These are phyloP conservation scores for Drosophila ambigua DNA, from an alignment of 1,140 invertebrate species.

Conservation along the genomic window DNA sequence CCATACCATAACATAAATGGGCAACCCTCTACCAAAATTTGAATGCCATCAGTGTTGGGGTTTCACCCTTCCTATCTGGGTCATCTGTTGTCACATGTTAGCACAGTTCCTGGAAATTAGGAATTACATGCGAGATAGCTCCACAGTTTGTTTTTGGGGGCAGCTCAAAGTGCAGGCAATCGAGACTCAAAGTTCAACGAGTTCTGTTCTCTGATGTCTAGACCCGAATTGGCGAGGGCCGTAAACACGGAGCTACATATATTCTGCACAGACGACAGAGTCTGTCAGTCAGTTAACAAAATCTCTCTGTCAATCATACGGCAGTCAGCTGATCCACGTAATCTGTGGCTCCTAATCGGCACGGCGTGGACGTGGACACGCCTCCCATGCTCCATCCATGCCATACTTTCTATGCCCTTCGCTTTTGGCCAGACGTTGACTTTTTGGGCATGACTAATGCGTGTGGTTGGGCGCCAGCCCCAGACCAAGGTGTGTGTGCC, in stretches of 20 bases:
- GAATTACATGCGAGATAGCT: slow-evolving; percentile 14
- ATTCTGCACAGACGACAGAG: slow-evolving; percentile 12
- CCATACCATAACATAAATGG: background rate
- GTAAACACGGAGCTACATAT: slow-evolving; percentile 24
- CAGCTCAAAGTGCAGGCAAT: slow-evolving; percentile 16
- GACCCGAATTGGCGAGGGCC: slow-evolving; percentile 7
- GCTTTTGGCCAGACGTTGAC: slow-evolving; percentile 24
- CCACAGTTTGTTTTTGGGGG: slow-evolving; percentile 9
- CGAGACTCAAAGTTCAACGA: slow-evolving; percentile 37
- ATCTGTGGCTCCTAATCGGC: slow-evolving; percentile 5
- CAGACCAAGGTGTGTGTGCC: background rate
- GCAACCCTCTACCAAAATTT: slow-evolving; percentile 3
- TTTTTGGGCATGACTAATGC: slow-evolving; percentile 41
- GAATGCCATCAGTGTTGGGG: slow-evolving; percentile 14
- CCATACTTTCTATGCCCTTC: slow-evolving; percentile 16
- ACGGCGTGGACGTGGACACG: background rate
- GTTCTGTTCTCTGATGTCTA: slow-evolving; percentile 17
- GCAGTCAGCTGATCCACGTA: slow-evolving; percentile 44
- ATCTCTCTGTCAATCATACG: slow-evolving; percentile 44
- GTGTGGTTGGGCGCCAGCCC: slow-evolving; percentile 7
- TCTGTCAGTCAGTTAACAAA: background rate
- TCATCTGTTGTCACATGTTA: slow-evolving; percentile 14
- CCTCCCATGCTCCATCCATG: slow-evolving; percentile 16
- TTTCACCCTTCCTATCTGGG: slow-evolving; percentile 12
- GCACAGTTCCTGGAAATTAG: slow-evolving; percentile 13